Evolutionary conservation across 1,140 invertebrate species (phyloP).

Genomic region (Pygmarrhopalites habei): DNA sequence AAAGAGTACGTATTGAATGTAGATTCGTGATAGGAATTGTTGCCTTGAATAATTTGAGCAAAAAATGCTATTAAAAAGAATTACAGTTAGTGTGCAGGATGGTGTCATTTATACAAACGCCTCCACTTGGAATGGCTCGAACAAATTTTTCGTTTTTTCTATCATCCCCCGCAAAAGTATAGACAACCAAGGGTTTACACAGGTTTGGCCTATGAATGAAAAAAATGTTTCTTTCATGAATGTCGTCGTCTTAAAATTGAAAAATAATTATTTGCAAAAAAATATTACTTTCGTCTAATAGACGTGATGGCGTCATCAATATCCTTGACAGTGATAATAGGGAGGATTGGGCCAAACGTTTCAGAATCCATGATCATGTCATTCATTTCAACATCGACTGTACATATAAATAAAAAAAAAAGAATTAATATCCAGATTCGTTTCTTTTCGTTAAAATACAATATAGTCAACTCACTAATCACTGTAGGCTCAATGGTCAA

Average conservation of each 20-base stretch:
- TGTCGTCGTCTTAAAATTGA: too few relatives aligned
- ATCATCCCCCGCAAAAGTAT: slow-evolving; percentile 73
- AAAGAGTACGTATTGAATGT: too few relatives aligned
- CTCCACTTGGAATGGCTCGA: slow-evolving; percentile 71
- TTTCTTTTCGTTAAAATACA: too few relatives aligned
- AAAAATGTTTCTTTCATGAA: not conserved
- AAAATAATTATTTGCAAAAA: too few relatives aligned
- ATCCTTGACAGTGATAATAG: slow-evolving; percentile 48
- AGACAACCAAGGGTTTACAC: slow-evolving; percentile 76
- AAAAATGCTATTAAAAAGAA: too few relatives aligned
- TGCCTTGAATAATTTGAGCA: too few relatives aligned
- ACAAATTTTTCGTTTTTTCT: slow-evolving; percentile 64
- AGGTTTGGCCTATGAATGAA: not conserved
- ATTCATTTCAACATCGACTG: slow-evolving; percentile 41
- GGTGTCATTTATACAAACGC: slow-evolving; percentile 39
- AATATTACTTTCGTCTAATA: slow-evolving; percentile 62
- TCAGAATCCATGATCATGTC: slow-evolving; percentile 80
- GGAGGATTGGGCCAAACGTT: slow-evolving; percentile 62
- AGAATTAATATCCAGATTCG: too few relatives aligned
- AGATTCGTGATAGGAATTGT: too few relatives aligned
- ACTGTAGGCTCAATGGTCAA: slow-evolving; percentile 50
- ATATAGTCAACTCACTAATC: slow-evolving; percentile 48
- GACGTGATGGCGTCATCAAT: slow-evolving; percentile 80
- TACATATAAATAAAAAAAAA: too few relatives aligned
- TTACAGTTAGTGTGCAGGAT: slow-evolving; percentile 10